Conservation (phyloP, 1,140 invertebrate genomes). For the Dendroctonus valens region DNA sequence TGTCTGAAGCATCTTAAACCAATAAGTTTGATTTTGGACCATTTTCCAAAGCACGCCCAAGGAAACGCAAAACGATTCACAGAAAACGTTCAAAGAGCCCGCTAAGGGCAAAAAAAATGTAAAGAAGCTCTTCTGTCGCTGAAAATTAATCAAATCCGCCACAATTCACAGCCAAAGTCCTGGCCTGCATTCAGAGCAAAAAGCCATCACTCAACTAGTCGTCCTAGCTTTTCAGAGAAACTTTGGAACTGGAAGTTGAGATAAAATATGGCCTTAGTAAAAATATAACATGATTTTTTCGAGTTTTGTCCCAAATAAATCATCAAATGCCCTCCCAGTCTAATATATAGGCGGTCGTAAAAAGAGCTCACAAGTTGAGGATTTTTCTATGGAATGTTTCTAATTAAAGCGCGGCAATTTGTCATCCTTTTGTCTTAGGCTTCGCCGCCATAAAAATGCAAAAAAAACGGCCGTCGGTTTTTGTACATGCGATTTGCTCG, state of each 20-base stretch:
- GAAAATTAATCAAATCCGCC: no score
- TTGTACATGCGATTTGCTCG: no score
- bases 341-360: conserved; percentile 18
- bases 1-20: no score
- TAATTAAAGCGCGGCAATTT: conserved; percentile 24
- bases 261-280: conserved; percentile 27
- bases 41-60: no score
- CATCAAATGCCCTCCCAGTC: conserved; percentile 8
- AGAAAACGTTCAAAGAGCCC: no score
- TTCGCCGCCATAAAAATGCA: conserved; percentile 6
- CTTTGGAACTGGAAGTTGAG: conserved; percentile 18
- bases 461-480: no score
- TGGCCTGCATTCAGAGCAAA: conserved; percentile 3
- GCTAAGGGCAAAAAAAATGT: no score
- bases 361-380: conserved; percentile 13
- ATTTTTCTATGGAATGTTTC: conserved; percentile 25
- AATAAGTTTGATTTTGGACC: no score
- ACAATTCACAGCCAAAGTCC: not conserved
- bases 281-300: conserved; percentile 28
- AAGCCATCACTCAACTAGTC: conserved; percentile 19
- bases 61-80: no score
- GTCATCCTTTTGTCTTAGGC: conserved; percentile 22
- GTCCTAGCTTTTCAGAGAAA: conserved; percentile 18
- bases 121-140: no score
- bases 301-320: conserved; percentile 15